Evolutionary conservation across 2,797 vertebrate species (phyloP), one percentile per base, ranked within the genome.

Genomic region (Phrynocephalus forsythii): DNA sequence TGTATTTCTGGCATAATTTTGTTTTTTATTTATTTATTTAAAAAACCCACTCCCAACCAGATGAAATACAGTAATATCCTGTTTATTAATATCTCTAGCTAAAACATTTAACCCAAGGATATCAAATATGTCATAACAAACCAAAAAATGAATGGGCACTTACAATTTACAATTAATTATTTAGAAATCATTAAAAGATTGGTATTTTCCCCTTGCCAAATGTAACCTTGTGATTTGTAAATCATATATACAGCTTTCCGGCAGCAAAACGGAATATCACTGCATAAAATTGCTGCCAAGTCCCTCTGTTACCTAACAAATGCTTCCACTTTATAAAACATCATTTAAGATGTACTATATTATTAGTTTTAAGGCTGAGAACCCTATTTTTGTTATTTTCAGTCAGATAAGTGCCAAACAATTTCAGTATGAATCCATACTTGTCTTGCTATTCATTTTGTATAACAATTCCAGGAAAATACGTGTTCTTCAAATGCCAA

Each of bases 91-190:
- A 76, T 66, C 85, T 90, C 66, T 0, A 86, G 8, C 0, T 67
- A 83, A n/a, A 38, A 52, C 0, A 75, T 66, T 89, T 90, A 84
- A 83, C 15, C 81, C 0, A 68, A 88, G 85, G 75, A 90, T 71
- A 50, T 90, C 30, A 73, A 92, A 92, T 22, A 26, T 2, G 83
- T 79, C 28, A 9, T 48, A 80, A 52, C 1, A 87, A 91, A 30
- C 6, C 75, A 85, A 83, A 60, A 72, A 33, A 83, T 0, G 90
- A 15, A 3, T 78, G 0, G 18, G 6, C 10, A n/a, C 8, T 75
- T 90, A 68, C 79, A 68, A 91, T 67, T 78, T 1, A 79, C 3
- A 85, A 33, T 87, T 87, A 89, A 88, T 94, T 92, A 91, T 82
- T 92, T 80, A 83, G 28, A 60, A 79, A 83, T 13, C n/a, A 89